Evolutionary conservation across 2,888 invertebrate genomes (phyloP).

Genomic region (Corythucha ciliata): DNA sequence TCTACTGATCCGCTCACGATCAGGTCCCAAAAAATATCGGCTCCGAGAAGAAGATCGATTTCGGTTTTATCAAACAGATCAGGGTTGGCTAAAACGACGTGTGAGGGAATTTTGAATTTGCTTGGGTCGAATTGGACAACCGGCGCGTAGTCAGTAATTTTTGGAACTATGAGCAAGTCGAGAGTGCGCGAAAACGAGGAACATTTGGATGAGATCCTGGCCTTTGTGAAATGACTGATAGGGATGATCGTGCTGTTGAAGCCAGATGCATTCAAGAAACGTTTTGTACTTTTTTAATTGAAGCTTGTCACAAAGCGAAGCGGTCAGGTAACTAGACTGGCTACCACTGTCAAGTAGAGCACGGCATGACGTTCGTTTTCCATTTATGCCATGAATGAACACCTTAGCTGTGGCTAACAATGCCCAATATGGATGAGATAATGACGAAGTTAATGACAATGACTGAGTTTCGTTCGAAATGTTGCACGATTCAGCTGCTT

Average conservation of each 20-base stretch:
- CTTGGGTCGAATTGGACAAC: conserved; percentile 18
- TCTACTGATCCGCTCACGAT: conserved; percentile 21
- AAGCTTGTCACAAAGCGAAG: conserved; percentile 15
- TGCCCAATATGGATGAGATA: no score
- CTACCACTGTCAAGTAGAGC: conserved; percentile 32
- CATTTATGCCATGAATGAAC: conserved; percentile 17
- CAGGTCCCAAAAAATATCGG: conserved; percentile 28
- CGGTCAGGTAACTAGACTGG: conserved; percentile 30
- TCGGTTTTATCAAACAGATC: conserved; percentile 22
- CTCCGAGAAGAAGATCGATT: conserved; percentile 32
- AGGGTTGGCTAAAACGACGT: conserved; percentile 32
- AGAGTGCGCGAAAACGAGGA: conserved; percentile 22
- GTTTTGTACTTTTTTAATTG: conserved; percentile 15
- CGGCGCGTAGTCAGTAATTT: conserved; percentile 32
- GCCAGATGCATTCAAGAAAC: no score
- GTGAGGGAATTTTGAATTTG: conserved; percentile 26
- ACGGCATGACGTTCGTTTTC: conserved; percentile 26
- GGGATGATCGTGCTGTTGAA: no score
- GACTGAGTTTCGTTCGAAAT: no score
- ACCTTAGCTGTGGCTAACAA: conserved; percentile 30
- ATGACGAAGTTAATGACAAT: no score
- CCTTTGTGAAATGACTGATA: conserved; percentile 5
- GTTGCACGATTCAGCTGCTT: no score
- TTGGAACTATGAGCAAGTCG: conserved; percentile 28
- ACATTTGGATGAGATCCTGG: conserved; percentile 21